Base-by-base conservation (phyloP, 1,140 invertebrate genomes). In the Stegodyphus dumicola region DNA sequence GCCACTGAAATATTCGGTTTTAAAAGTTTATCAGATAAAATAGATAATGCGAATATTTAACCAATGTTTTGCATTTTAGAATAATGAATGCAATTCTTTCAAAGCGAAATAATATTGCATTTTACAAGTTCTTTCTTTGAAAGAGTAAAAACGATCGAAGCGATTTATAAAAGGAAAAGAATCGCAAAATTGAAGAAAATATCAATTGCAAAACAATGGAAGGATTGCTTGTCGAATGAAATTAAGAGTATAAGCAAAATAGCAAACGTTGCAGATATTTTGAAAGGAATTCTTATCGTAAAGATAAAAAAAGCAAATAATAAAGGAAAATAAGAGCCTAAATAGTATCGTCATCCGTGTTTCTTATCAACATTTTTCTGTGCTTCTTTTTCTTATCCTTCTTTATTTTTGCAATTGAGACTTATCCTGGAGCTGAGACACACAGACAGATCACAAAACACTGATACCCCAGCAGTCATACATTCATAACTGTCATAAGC, bases 401-500 rank as follows among this genome's bases (percentile, higher is more conserved):
- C 15, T 60, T n/a, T 67, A 67, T 15, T 18, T 67, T 67, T 67
- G n/a, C n/a, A 7, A n/a, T 67, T 52, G 52, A 18, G 51, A 83
- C 51, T 69, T 71, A 56, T 52, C 52, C 51, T 67, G 33, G 64
- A 78, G 18, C 48, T 52, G 33, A 66, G 67, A 6, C 66, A 33
- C 9, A 66, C 52, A 85, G 81, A 77, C 73, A 84, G 65, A 85
- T 77, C 74, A 5, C 84, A 49, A 77, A 85, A 77, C 73, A 65
- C 76, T 77, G 75, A 85, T 85, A 69, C 53, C 70, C 70, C 74
- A 85, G 74, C 73, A 70, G 66, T 77, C 81, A 18, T 85, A 77
- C 84, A 85, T 85, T 85, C 84, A 85, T 85, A 85, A 85, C 65
- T 85, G 75, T 85, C 75, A 85, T 77, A 53, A 64, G 53, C 73